Percentiles rank a stretch among this genome's conserved stretches.
Evolutionary conservation across 2,888 invertebrate genomes (phyloP).

Genomic region (Calliopum simillimum): DNA sequence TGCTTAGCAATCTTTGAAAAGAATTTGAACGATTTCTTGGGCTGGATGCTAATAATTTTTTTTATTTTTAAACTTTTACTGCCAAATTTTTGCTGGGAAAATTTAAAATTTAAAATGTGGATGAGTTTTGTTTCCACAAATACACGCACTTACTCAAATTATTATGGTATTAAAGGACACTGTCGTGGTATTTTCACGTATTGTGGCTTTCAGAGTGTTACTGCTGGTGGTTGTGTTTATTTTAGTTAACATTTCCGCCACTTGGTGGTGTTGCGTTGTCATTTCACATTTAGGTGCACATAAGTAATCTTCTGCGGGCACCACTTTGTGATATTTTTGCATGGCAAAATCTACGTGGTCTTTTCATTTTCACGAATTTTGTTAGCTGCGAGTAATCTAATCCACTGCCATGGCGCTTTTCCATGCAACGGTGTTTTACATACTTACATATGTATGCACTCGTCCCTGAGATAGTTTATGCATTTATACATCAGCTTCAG

Average conservation of each 20-base stretch:
- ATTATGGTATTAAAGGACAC: too few species aligned
- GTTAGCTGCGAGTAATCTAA: not conserved
- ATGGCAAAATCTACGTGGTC: not conserved
- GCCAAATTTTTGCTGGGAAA: too few species aligned
- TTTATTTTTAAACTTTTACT: too few species aligned
- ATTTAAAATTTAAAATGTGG: too few species aligned
- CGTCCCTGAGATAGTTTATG: too few species aligned
- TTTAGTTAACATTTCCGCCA: conserved; percentile 12
- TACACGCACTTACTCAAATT: too few species aligned
- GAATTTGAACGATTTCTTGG: too few species aligned
- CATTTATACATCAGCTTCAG: not conserved
- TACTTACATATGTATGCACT: too few species aligned
- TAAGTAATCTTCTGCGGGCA: conserved; percentile 9
- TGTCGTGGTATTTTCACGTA: not conserved
- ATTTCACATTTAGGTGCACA: not conserved
- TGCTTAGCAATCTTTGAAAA: too few species aligned
- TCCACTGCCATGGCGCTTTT: too few species aligned
- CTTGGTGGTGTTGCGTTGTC: conserved; percentile 13
- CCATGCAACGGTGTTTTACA: too few species aligned
- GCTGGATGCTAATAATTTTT: too few species aligned
- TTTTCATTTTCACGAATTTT: not conserved
- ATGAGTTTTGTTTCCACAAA: not conserved
- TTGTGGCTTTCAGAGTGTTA: not conserved
- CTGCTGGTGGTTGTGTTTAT: not conserved
- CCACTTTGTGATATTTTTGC: not conserved